Evolutionary conservation across 2,113 vertebrate genomes (phyloP).

Genomic region (Gadus chalcogrammus): DNA sequence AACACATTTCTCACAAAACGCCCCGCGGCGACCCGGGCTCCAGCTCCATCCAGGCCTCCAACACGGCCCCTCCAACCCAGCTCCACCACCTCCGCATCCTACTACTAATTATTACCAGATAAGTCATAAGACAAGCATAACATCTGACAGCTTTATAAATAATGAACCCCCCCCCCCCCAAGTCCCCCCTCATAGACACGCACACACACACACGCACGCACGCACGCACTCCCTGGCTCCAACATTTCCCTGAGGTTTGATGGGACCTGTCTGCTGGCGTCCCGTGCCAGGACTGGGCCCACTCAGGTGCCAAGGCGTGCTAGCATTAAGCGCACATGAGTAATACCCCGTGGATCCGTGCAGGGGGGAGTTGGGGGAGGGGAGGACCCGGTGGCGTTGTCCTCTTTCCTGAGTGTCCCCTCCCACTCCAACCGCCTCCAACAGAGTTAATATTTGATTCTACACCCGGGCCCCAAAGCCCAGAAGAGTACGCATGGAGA

Average conservation of each 20-base stretch:
- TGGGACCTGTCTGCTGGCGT: constrained; percentile 20
- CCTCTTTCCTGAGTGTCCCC: constrained; percentile 44
- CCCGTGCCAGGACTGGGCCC: constrained; percentile 40
- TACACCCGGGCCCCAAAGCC: constrained; percentile 58
- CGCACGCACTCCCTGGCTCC: neutral
- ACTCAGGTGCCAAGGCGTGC: constrained; percentile 61
- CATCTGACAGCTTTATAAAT: constrained; percentile 61
- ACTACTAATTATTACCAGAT: no score
- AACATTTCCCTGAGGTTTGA: neutral
- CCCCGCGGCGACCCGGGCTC: neutral
- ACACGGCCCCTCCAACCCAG: neutral
- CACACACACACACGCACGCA: neutral
- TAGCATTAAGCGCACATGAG: constrained; percentile 48
- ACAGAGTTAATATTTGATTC: constrained; percentile 72
- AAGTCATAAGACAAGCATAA: constrained; percentile 33
- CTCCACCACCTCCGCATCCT: neutral
- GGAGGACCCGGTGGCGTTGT: constrained; percentile 40
- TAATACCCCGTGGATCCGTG: constrained; percentile 62
- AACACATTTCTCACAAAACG: constrained; percentile 3
- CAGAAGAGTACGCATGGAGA: constrained; percentile 23
- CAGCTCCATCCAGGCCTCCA: neutral
- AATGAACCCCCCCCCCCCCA: constrained; percentile 50
- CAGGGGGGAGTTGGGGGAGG: constrained; percentile 18
- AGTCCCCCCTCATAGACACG: neutral
- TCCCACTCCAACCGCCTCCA: constrained; percentile 61